Evolutionary conservation across 2,113 vertebrate species (phyloP), one percentile per base, ranked within the genome.

Genomic region (Melospiza georgiana): DNA sequence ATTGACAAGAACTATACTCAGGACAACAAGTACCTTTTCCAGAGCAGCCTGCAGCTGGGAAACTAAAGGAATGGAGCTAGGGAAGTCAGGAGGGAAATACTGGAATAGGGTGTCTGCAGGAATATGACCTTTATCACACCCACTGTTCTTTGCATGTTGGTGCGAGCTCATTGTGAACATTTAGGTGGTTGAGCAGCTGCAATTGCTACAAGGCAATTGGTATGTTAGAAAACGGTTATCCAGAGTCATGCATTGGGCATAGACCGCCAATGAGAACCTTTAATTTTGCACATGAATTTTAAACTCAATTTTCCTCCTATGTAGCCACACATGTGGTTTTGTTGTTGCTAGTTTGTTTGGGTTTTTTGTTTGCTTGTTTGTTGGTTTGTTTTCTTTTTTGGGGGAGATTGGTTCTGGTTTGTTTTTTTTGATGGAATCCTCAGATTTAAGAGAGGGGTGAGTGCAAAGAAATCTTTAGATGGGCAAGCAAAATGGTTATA

Each of bases 1-100:
- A 5, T 66, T 39, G 46, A 17, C 27, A 46, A 48, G 14, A 62
- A 44, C 6, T 83, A 54, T 30, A 76, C 12, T 73, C 48, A 41
- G n/a, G 16, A 92, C 0, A 15, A 92, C 0, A 0, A 61, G 11
- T 3, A 48, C 22, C 19, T 58, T 43, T 39, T 59, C 27, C 1
- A 3, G 35, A 77, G 6, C 27, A 63, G 55, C 4, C 30, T 66
- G 35, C 33, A 75, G 20, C 44, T 73, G 49, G 25, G 39, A 87
- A 41, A 31, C 6, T 21, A 48, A n/a, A 46, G 20, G 18, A 9
- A 28, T 2, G 17, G 31, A 39, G 23, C 30, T n/a, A 33, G 33
- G 24, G 19, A 15, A 43, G 19, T 18, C 31, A n/a, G 48, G 35
- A 67, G 15, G 24, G 31, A 78, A 81, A 75, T 2, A 24, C 1